These are phyloP conservation scores for Trissoscelio sp. DNA, from an alignment of 2,888 invertebrate species.

Conservation along the genomic window DNA sequence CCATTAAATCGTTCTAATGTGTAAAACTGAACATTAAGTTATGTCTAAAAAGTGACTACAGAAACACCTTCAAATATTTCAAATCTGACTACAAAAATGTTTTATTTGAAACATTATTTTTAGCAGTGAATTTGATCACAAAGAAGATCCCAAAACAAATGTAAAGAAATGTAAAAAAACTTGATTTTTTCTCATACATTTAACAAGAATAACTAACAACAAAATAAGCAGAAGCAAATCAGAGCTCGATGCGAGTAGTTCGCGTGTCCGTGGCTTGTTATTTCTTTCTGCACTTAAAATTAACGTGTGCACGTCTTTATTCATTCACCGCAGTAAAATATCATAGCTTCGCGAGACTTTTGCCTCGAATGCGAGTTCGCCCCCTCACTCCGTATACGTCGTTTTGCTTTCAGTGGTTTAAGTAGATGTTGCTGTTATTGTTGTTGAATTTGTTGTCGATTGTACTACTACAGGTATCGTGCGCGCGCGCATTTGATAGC, in stretches of 20 bases:
- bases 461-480: constrained; percentile 22
- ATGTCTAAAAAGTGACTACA: too few relatives aligned
- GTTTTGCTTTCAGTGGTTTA: constrained; percentile 33
- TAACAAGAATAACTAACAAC: too few relatives aligned
- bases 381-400: neutral
- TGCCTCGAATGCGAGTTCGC: constrained; percentile 8
- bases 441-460: constrained; percentile 39
- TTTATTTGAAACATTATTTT: too few relatives aligned
- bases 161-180: too few relatives aligned
- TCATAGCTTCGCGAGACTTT: constrained; percentile 15
- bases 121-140: too few relatives aligned
- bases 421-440: constrained; percentile 35
- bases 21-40: too few relatives aligned
- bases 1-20: too few relatives aligned
- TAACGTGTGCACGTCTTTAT: constrained; percentile 42
- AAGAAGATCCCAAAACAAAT: too few relatives aligned
- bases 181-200: too few relatives aligned
- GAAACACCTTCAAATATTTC: too few relatives aligned
- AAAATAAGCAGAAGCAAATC: neutral
- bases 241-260: constrained; percentile 2
- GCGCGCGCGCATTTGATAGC: constrained; percentile 43
- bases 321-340: constrained; percentile 32
- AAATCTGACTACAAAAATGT: too few relatives aligned
- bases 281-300: constrained; percentile 27
- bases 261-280: constrained; percentile 22